Evolutionary conservation across 2,888 invertebrate genomes (phyloP).

Genomic region (Acleris sparsana): DNA sequence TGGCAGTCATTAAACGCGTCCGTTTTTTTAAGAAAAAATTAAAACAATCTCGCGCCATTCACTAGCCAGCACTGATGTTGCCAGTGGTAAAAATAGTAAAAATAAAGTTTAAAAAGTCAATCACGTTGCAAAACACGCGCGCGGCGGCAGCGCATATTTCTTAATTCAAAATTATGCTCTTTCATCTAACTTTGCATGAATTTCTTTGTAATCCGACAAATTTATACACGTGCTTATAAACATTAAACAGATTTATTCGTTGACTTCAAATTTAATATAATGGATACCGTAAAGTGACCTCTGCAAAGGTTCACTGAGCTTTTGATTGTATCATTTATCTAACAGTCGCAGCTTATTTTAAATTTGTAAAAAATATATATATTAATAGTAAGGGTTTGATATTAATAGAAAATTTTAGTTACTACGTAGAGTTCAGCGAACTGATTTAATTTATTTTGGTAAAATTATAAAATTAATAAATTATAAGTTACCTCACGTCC

Average conservation of each 20-base stretch:
- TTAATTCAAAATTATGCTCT: slow-evolving; percentile 57
- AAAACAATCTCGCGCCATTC: slow-evolving; percentile 52
- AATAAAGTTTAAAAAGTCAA: slow-evolving; percentile 51
- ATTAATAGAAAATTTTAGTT: too few relatives aligned
- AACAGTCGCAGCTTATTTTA: too few relatives aligned
- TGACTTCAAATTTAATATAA: too few relatives aligned
- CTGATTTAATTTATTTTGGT: too few relatives aligned
- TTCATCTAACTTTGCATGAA: slow-evolving; percentile 50
- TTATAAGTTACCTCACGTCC: too few relatives aligned
- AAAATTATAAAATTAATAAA: too few relatives aligned
- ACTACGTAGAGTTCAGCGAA: too few relatives aligned
- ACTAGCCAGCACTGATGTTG: slow-evolving; percentile 45
- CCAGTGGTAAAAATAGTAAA: slow-evolving; percentile 18
- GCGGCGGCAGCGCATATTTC: slow-evolving; percentile 58
- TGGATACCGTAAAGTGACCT: too few relatives aligned
- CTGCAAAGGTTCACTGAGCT: too few relatives aligned
- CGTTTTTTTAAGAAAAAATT: slow-evolving; percentile 58
- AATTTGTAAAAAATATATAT: too few relatives aligned
- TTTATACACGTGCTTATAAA: slow-evolving; percentile 45
- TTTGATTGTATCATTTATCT: too few relatives aligned
- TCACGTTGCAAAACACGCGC: slow-evolving; percentile 68
- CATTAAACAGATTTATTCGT: slow-evolving; percentile 51
- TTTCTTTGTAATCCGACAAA: slow-evolving; percentile 48
- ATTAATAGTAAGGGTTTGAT: too few relatives aligned
- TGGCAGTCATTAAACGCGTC: slow-evolving; percentile 52